Conservation (phyloP, 2,888 invertebrate species). For the Luperina nickerlii region DNA sequence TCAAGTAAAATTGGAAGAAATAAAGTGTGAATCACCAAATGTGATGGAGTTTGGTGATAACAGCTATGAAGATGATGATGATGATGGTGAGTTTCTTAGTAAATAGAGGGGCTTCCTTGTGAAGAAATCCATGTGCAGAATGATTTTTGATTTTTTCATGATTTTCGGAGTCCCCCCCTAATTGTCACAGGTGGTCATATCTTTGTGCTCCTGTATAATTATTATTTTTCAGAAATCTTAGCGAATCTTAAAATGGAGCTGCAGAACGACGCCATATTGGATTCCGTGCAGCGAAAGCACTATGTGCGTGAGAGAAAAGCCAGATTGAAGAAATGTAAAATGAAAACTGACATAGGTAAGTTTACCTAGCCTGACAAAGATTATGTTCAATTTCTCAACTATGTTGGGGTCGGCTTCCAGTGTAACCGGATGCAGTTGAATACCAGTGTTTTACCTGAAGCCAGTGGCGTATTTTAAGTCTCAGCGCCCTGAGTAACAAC, state of each 20-base stretch:
- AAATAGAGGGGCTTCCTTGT: not conserved
- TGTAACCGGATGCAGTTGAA: not conserved
- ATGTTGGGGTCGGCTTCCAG: not conserved
- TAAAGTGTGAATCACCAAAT: constrained; percentile 62
- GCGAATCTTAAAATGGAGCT: constrained; percentile 66
- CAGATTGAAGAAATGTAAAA: constrained; percentile 54
- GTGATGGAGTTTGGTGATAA: constrained; percentile 54
- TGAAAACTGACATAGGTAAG: constrained; percentile 54
- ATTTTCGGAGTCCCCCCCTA: not conserved
- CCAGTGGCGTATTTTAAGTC: no score
- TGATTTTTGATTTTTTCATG: no score
- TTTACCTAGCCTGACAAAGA: not conserved
- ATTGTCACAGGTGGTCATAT: not conserved
- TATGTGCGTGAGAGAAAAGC: constrained; percentile 25
- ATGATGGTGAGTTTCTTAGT: not conserved
- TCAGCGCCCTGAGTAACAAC: no score
- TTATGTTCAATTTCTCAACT: not conserved
- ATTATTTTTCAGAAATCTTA: constrained; percentile 67
- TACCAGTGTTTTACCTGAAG: not conserved
- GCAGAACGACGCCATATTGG: constrained; percentile 36
- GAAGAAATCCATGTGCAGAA: not conserved
- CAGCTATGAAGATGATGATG: constrained; percentile 61
- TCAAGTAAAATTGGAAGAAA: constrained; percentile 49
- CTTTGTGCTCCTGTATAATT: not conserved
- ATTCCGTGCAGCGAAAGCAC: constrained; percentile 18